Conservation (phyloP, 2,113 vertebrate species). For the Excalfactoria chinensis region DNA sequence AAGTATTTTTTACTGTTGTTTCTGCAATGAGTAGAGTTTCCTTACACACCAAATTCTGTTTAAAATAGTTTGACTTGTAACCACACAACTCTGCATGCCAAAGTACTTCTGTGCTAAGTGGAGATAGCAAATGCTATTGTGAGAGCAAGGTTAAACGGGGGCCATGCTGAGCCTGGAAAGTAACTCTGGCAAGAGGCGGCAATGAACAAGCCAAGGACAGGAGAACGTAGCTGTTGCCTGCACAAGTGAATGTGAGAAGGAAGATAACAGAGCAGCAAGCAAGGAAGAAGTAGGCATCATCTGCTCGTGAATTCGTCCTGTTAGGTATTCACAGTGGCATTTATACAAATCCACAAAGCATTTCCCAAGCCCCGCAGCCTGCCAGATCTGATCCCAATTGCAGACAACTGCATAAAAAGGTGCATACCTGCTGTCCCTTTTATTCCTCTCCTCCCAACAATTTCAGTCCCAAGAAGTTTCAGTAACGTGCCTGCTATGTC, state of each 20-base stretch:
- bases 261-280: conserved; percentile 41
- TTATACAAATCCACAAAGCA: conserved; percentile 43
- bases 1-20: not conserved
- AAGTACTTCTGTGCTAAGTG: not conserved
- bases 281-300: conserved; percentile 32
- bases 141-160: conserved; percentile 9
- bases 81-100: not conserved
- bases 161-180: conserved; percentile 42
- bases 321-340: not conserved
- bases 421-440: conserved; percentile 68
- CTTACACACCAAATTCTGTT: not conserved
- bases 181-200: conserved; percentile 26
- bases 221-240: not conserved
- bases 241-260: not conserved
- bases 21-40: not conserved
- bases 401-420: conserved; percentile 42
- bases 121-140: not conserved
- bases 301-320: not conserved
- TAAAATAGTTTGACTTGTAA: not conserved
- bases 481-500: conserved; percentile 51
- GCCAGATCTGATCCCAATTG: conserved; percentile 30
- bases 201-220: conserved; percentile 34
- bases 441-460: conserved; percentile 66
- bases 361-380: conserved; percentile 24
- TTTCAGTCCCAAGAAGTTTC: conserved; percentile 57